phyloP scores from a whole-genome alignment of 1,140 invertebrate genomes.

The Drosophila lacertosa region DNA sequence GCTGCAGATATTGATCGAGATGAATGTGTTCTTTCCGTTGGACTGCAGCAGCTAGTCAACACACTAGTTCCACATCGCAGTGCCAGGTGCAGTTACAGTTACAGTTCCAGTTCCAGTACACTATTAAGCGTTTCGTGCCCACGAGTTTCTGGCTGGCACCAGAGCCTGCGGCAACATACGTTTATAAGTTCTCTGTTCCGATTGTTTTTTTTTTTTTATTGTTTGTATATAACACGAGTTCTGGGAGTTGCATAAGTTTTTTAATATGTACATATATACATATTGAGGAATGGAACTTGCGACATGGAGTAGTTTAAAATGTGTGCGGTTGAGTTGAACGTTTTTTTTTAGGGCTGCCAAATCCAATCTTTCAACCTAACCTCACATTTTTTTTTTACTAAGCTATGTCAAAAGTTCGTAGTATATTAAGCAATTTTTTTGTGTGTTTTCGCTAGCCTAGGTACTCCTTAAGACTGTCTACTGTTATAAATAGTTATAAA shows the following conservation, averaged over 20 bases:
- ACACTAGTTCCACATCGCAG: not conserved
- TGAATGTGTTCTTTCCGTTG: constrained; percentile 82
- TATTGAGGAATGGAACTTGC: not conserved
- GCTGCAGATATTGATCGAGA: constrained; percentile 82
- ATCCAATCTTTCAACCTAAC: too few relatives aligned
- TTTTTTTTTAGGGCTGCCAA: too few relatives aligned
- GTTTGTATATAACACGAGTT: not conserved
- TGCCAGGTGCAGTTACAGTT: not conserved
- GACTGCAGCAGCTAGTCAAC: constrained; percentile 54
- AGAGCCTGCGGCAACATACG: not conserved
- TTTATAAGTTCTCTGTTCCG: not conserved
- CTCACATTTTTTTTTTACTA: not conserved
- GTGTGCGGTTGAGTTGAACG: not conserved
- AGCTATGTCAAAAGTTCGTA: not conserved
- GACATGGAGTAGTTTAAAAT: too few relatives aligned
- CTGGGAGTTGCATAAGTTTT: constrained; percentile 5
- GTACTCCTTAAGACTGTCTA: constrained; percentile 67
- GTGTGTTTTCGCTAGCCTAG: constrained; percentile 27
- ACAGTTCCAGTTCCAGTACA: constrained; percentile 1
- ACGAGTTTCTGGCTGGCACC: constrained; percentile 38
- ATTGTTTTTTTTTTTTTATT: not conserved
- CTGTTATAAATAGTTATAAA: constrained; percentile 47
- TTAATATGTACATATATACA: constrained; percentile 3
- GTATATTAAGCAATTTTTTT: constrained; percentile 23
- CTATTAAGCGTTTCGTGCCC: constrained; percentile 16